Evolutionary conservation across 2,888 invertebrate species (phyloP).

Genomic region (Apodemia hepburni): DNA sequence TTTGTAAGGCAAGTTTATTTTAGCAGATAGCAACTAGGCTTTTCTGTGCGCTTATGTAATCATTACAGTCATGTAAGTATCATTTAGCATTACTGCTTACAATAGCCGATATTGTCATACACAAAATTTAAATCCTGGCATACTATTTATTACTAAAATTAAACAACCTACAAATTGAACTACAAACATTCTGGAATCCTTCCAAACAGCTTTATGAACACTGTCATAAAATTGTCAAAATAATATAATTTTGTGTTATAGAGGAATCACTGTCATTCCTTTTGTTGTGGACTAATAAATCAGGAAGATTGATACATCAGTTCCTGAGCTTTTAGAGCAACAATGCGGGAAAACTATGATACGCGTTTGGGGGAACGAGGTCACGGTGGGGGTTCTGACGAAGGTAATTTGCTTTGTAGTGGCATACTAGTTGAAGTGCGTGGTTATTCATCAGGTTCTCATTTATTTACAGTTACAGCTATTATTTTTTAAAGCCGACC

Average conservation of each 20-base stretch:
- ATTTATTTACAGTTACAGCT: background rate
- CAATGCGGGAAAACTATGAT: conserved; percentile 18
- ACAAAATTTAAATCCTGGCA: too few relatives aligned
- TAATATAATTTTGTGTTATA: background rate
- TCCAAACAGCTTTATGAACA: background rate
- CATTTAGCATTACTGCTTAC: too few relatives aligned
- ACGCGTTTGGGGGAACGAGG: conserved; percentile 1
- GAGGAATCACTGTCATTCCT: conserved; percentile 18
- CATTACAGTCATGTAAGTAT: too few relatives aligned
- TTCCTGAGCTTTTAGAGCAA: conserved; percentile 21
- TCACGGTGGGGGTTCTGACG: background rate
- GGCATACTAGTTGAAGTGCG: background rate
- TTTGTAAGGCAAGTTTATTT: too few relatives aligned
- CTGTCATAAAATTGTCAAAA: conserved; percentile 4
- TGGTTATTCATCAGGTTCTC: background rate
- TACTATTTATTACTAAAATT: too few relatives aligned
- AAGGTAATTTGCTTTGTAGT: conserved; percentile 4
- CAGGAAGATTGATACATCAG: conserved; percentile 23
- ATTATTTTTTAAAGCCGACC: too few relatives aligned
- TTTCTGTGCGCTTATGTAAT: too few relatives aligned
- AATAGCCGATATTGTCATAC: too few relatives aligned
- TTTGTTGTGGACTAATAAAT: conserved; percentile 27
- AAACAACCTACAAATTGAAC: too few relatives aligned
- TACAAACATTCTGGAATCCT: background rate
- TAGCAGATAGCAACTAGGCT: too few relatives aligned